Evolutionary conservation across 37 sponge, comb jelly and placozoan species (phyloP).

Genomic region (Hexactinellida sp.): DNA sequence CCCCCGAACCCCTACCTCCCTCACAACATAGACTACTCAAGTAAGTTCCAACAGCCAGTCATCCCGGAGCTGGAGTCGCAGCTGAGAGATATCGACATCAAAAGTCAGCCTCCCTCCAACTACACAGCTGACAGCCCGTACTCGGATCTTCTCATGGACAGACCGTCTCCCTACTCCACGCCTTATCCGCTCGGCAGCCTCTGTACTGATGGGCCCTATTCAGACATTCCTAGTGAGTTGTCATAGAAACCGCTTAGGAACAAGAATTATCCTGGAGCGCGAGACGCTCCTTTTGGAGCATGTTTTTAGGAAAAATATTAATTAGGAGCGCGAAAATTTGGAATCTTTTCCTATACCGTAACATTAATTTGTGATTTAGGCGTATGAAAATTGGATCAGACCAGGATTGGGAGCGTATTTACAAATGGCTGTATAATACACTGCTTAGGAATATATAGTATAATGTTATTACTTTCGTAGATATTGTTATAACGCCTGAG

Average conservation of each 20-base stretch:
- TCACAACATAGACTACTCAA: background rate
- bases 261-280: no score
- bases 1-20: background rate
- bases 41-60: conserved; percentile 4
- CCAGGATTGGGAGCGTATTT: no score
- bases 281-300: no score
- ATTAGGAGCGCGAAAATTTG: no score
- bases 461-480: background rate
- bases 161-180: background rate
- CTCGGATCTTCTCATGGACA: background rate
- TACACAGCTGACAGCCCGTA: background rate
- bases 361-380: no score
- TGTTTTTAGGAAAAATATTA: no score
- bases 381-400: no score
- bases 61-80: background rate
- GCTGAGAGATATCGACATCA: background rate
- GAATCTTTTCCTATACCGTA: no score
- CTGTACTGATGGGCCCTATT: background rate
- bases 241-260: background rate
- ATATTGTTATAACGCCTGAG: background rate
- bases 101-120: conserved; percentile 7
- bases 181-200: background rate
- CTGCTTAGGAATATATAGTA: background rate
- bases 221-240: background rate
- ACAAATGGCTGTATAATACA: no score